Evolutionary conservation across 2,888 invertebrate species (phyloP).

Genomic region (Eupithecia centaureata): DNA sequence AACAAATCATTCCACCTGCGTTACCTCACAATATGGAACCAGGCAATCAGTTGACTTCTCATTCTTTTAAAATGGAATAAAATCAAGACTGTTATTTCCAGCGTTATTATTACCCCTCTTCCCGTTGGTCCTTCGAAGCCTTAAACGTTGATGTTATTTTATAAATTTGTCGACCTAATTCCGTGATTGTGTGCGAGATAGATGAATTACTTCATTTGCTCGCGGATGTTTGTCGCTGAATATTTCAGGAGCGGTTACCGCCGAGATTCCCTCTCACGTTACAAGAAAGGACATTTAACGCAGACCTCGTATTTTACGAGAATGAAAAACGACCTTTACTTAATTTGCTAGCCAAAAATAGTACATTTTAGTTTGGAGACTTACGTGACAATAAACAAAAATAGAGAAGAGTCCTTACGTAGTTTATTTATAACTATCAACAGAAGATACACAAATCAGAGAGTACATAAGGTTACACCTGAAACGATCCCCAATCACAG

Average conservation of each 20-base stretch:
- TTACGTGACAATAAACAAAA: not conserved
- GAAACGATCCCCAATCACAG: too few relatives aligned
- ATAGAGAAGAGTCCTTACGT: not conserved
- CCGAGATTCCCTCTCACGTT: constrained; percentile 9
- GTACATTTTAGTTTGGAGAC: not conserved
- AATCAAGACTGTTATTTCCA: not conserved
- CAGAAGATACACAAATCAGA: too few relatives aligned
- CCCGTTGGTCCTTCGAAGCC: not conserved
- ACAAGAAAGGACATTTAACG: not conserved
- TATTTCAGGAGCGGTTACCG: constrained; percentile 19
- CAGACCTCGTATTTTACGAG: not conserved
- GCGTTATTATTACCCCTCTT: not conserved
- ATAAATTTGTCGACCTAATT: constrained; percentile 7
- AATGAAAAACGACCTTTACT: not conserved
- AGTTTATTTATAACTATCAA: too few relatives aligned
- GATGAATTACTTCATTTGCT: constrained; percentile 11
- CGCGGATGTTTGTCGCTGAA: constrained; percentile 11
- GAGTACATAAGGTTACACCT: too few relatives aligned
- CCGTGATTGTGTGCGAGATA: constrained; percentile 6
- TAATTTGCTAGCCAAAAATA: not conserved
- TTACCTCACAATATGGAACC: not conserved
- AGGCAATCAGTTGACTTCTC: not conserved
- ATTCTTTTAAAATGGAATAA: not conserved
- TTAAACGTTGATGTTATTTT: constrained; percentile 1
- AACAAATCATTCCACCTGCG: not conserved